phyloP scores from a whole-genome alignment of 2,888 invertebrate genomes.

The Amiota mariae region DNA sequence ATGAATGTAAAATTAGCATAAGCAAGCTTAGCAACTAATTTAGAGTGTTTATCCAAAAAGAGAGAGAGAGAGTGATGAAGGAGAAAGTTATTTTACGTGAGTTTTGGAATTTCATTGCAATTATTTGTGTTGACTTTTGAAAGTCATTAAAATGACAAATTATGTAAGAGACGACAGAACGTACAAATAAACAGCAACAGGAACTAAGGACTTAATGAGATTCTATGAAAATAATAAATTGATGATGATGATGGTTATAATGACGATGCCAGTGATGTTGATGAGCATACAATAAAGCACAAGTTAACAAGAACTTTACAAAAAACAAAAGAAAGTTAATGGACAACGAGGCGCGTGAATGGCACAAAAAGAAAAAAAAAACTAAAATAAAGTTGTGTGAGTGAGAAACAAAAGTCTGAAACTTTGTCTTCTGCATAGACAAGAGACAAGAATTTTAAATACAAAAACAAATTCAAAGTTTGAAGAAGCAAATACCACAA shows the following conservation, averaged over 20 bases:
- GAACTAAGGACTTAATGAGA: not conserved
- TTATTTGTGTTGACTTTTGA: constrained; percentile 50
- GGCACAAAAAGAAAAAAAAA: not conserved
- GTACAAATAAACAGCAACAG: not conserved
- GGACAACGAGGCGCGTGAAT: constrained; percentile 34
- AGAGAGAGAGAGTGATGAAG: too few relatives aligned
- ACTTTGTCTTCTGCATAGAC: constrained; percentile 2
- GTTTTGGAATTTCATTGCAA: constrained; percentile 42
- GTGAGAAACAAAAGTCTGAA: constrained; percentile 9
- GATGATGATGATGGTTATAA: constrained; percentile 30
- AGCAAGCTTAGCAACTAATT: not conserved
- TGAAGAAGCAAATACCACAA: too few relatives aligned
- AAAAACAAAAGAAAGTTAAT: constrained; percentile 46
- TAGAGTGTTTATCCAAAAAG: not conserved
- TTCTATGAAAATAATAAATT: constrained; percentile 5
- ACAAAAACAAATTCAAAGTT: too few relatives aligned
- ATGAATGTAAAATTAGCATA: too few relatives aligned
- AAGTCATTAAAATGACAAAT: constrained; percentile 66
- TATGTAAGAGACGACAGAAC: constrained; percentile 43
- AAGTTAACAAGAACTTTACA: constrained; percentile 67
- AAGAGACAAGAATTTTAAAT: not conserved
- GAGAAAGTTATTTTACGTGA: not conserved
- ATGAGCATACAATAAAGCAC: constrained; percentile 57
- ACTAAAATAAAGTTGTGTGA: too few relatives aligned
- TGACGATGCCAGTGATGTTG: constrained; percentile 47